Conservation (phyloP, 2,888 invertebrate genomes). For the Agrotis segetum region DNA sequence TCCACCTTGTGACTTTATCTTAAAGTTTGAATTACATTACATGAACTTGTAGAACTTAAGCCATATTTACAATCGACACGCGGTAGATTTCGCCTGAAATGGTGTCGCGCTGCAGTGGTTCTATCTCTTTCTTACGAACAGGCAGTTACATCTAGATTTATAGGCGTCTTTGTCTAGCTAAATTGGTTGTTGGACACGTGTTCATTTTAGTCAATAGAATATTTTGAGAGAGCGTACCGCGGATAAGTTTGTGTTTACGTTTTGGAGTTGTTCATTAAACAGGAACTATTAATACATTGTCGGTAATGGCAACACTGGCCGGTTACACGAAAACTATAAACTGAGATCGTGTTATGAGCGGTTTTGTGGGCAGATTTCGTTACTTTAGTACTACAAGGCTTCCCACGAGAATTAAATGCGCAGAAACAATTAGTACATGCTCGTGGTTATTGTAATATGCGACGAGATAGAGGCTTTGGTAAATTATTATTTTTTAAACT, state of each 20-base stretch:
- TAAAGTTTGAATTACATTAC: conserved; percentile 52
- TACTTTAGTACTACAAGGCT: background rate
- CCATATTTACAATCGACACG: conserved; percentile 59
- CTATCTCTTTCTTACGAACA: conserved; percentile 69
- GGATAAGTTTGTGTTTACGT: conserved; percentile 66
- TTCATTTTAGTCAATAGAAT: conserved; percentile 77
- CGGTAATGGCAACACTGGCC: conserved; percentile 35
- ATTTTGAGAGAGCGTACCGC: conserved; percentile 72
- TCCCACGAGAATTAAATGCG: background rate
- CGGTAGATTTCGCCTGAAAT: conserved; percentile 82
- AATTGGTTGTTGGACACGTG: conserved; percentile 72
- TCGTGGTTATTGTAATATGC: too few relatives aligned
- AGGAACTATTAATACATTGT: conserved; percentile 47
- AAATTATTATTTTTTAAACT: background rate
- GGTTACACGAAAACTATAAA: conserved; percentile 28
- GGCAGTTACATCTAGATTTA: conserved; percentile 46
- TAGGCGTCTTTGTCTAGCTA: conserved; percentile 71
- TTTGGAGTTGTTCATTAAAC: conserved; percentile 61
- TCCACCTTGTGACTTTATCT: conserved; percentile 17
- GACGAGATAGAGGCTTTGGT: background rate
- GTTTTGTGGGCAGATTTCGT: conserved; percentile 1
- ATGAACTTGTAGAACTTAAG: conserved; percentile 52
- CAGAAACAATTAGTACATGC: background rate
- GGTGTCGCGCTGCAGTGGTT: conserved; percentile 81
- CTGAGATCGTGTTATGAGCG: conserved; percentile 49